Evolutionary conservation across 2,888 invertebrate genomes (phyloP).

Genomic region (Ecliptopera silaceata): DNA sequence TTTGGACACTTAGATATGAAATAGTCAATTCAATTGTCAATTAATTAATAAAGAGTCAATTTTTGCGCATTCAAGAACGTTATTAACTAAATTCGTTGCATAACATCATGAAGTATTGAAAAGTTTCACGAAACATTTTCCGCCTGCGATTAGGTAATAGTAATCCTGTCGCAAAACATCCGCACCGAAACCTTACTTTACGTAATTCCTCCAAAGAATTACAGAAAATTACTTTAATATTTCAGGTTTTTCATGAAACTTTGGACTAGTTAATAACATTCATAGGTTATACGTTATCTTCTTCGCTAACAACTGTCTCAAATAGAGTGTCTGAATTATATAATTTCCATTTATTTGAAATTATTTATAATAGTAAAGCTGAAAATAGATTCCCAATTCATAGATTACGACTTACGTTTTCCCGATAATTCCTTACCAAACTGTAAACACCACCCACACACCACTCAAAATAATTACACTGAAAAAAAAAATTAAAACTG

Average conservation of each 20-base stretch:
- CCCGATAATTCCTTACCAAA: slow-evolving; percentile 1
- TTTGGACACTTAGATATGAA: too few species aligned
- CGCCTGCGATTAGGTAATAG: not conserved
- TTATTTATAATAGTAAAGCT: not conserved
- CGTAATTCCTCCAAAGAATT: slow-evolving; percentile 11
- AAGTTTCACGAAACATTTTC: not conserved
- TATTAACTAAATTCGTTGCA: too few species aligned
- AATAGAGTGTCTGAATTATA: too few species aligned
- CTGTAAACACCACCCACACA: slow-evolving; percentile 6
- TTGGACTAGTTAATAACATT: not conserved
- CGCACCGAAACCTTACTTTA: slow-evolving; percentile 20
- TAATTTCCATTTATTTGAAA: not conserved
- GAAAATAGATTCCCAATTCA: not conserved
- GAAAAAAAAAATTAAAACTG: slow-evolving; percentile 3
- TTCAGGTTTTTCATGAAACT: not conserved
- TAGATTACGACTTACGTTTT: slow-evolving; percentile 5
- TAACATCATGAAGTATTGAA: not conserved
- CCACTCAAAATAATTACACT: not conserved
- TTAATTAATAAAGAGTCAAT: too few species aligned
- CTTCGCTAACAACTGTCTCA: too few species aligned
- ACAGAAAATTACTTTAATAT: not conserved
- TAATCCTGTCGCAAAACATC: not conserved
- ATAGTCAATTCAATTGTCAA: too few species aligned
- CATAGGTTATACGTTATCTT: too few species aligned
- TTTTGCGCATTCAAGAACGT: too few species aligned